These are phyloP conservation scores for Cydia pomonella DNA, from an alignment of 1,140 invertebrate species.

Conservation along the genomic window DNA sequence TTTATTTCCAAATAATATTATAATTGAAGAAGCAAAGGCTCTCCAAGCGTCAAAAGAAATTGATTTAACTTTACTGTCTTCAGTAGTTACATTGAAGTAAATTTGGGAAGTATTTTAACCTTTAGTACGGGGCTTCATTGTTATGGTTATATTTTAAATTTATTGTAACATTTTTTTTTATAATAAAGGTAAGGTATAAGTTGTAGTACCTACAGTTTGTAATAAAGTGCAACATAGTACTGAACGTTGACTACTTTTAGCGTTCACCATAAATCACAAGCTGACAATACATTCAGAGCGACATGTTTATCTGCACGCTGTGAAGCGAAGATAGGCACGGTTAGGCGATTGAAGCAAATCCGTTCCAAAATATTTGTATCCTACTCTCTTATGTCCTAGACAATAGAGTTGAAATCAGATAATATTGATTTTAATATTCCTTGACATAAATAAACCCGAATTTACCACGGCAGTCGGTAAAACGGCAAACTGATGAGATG, in stretches of 20 bases:
- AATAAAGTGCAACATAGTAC: slow-evolving; percentile 15
- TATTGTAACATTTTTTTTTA: too few species aligned
- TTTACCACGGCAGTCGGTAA: slow-evolving; percentile 41
- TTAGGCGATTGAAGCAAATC: neutral
- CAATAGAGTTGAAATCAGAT: neutral
- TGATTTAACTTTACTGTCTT: too few species aligned
- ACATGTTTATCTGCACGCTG: slow-evolving; percentile 48
- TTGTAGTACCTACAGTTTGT: neutral
- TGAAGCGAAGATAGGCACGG: slow-evolving; percentile 28
- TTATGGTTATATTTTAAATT: too few species aligned
- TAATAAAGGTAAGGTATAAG: neutral
- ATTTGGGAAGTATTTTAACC: too few species aligned
- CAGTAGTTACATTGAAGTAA: too few species aligned
- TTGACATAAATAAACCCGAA: neutral
- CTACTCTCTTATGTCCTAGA: neutral
- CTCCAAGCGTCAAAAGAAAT: too few species aligned
- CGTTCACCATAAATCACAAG: slow-evolving; percentile 45
- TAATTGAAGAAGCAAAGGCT: too few species aligned
- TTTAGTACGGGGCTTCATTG: too few species aligned
- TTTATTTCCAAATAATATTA: too few species aligned
- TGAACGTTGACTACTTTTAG: slow-evolving; percentile 17
- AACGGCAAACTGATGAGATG: slow-evolving; percentile 49
- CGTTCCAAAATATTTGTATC: neutral
- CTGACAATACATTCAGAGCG: slow-evolving; percentile 45
- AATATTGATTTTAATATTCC: neutral